A percentile compares a stretch with the other conserved stretches of the same genome.
These are phyloP conservation scores for Drosophila fuyamai DNA, from an alignment of 1,140 invertebrate species.

Conservation along the genomic window DNA sequence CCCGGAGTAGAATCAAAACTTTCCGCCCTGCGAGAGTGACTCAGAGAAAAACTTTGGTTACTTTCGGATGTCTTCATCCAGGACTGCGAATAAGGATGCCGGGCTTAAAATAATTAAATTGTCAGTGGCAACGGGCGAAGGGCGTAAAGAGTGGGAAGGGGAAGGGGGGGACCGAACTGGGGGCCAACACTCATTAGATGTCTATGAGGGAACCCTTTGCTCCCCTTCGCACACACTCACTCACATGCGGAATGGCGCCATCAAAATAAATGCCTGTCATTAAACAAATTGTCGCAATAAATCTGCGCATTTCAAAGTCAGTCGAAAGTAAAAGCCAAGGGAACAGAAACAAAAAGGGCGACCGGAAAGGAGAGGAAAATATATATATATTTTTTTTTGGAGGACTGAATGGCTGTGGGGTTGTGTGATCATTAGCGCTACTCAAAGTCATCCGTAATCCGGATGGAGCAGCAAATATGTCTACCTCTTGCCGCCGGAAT, in stretches of 20 bases:
- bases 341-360: conserved; percentile 22
- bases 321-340: conserved; percentile 64
- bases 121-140: conserved; percentile 66
- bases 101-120: conserved; percentile 77
- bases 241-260: conserved; percentile 47
- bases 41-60: conserved; percentile 27
- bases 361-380: conserved; percentile 2
- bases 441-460: conserved; percentile 34
- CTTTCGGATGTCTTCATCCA: conserved; percentile 30
- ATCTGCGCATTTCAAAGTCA: conserved; percentile 79
- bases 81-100: conserved; percentile 33
- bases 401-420: background rate
- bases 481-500: background rate
- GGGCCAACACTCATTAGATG: conserved; percentile 55
- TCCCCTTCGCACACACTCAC: conserved; percentile 2
- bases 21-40: conserved; percentile 5
- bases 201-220: conserved; percentile 66
- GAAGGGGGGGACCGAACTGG: background rate
- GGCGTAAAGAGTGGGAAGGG: background rate
- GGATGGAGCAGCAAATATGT: conserved; percentile 6
- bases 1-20: conserved; percentile 26
- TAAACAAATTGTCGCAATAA: conserved; percentile 84
- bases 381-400: background rate
- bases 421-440: conserved; percentile 47
- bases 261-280: conserved; percentile 84